A percentile compares a stretch with the other conserved stretches of the same genome.
These are phyloP conservation scores for Reinhardtius hippoglossoides DNA, from an alignment of 2,113 vertebrate species.

Conservation along the genomic window DNA sequence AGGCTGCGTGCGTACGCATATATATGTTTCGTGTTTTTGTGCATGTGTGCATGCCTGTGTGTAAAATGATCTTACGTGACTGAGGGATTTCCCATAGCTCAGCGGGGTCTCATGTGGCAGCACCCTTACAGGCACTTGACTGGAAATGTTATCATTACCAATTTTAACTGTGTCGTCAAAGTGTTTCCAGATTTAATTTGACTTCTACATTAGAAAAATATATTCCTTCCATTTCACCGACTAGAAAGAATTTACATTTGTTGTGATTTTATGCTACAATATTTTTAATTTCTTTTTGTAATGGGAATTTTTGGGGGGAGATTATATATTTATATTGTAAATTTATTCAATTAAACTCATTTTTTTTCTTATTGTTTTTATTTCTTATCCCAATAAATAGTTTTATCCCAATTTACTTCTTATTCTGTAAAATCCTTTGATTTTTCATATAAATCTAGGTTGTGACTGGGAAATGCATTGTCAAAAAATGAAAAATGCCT, in stretches of 20 bases:
- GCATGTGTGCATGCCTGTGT: constrained; percentile 33
- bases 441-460: no score
- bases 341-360: no score
- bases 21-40: constrained; percentile 16
- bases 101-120: constrained; percentile 44
- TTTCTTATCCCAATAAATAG: no score
- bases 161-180: neutral
- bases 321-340: no score
- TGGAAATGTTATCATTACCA: neutral
- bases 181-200: neutral
- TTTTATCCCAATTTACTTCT: no score
- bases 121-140: constrained; percentile 6
- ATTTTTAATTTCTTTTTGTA: no score
- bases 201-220: neutral
- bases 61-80: constrained; percentile 46
- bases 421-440: no score
- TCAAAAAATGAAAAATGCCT: no score
- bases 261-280: no score
- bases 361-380: no score
- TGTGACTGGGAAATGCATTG: no score
- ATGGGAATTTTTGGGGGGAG: no score
- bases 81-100: constrained; percentile 50
- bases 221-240: neutral
- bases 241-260: neutral
- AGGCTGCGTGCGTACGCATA: neutral